These are phyloP conservation scores for Chlorops oryzae DNA, from an alignment of 1,140 invertebrate species.

Conservation along the genomic window DNA sequence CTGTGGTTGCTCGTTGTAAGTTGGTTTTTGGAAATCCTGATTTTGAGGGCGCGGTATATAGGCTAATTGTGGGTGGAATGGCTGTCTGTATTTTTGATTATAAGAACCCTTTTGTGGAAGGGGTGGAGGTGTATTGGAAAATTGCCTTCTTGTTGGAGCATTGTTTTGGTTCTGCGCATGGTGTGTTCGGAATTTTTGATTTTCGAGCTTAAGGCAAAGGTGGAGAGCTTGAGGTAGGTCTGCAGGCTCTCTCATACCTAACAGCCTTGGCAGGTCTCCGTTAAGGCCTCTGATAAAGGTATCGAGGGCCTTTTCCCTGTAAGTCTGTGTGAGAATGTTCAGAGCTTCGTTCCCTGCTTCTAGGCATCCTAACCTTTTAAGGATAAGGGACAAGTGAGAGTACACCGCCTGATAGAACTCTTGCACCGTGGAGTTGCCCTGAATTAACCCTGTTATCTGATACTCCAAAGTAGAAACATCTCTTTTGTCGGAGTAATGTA, in stretches of 20 bases:
- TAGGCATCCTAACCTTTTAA: conserved; percentile 6
- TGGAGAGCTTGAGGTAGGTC: too few relatives aligned
- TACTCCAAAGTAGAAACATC: conserved; percentile 13
- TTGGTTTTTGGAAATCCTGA: neutral
- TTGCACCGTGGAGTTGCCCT: conserved; percentile 12
- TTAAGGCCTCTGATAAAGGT: too few relatives aligned
- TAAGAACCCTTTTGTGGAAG: too few relatives aligned
- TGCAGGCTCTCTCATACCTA: too few relatives aligned
- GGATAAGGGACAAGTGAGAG: conserved; percentile 6
- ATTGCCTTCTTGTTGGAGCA: too few relatives aligned
- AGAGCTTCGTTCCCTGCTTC: conserved; percentile 4
- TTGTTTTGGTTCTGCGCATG: neutral
- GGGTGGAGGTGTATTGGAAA: too few relatives aligned
- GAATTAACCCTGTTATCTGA: conserved; percentile 12
- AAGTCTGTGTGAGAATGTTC: neutral
- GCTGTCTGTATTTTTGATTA: too few relatives aligned
- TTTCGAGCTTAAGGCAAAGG: too few relatives aligned
- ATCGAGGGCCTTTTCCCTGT: neutral
- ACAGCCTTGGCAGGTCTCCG: too few relatives aligned
- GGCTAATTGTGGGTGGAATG: neutral
- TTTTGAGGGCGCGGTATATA: conserved; percentile 1
- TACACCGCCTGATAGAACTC: conserved; percentile 17
- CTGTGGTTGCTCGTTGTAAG: neutral
- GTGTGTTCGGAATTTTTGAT: too few relatives aligned
- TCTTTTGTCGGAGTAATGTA: conserved; percentile 15